Conservation (phyloP, 2,797 vertebrate species). For the Dendrocincla tyrannina region DNA sequence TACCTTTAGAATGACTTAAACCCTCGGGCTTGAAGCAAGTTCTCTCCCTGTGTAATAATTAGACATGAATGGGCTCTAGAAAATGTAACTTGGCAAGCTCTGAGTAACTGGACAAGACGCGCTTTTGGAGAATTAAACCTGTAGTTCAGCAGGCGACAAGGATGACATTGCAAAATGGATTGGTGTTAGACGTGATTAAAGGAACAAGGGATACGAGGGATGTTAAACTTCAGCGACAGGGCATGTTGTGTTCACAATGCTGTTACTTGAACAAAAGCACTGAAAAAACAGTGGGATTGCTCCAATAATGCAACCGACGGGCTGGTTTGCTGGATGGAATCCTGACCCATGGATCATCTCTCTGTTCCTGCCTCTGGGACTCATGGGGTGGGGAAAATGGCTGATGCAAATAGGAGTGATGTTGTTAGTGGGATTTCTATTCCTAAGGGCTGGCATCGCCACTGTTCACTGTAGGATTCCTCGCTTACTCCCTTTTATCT, state of each 20-base stretch:
- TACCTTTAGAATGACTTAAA: neutral
- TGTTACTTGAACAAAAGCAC: neutral
- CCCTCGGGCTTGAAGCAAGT: neutral
- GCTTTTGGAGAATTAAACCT: neutral
- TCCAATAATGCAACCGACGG: fast-evolving
- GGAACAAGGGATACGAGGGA: neutral
- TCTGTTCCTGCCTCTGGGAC: neutral
- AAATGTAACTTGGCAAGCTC: neutral
- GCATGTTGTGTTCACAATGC: neutral
- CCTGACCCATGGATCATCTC: neutral
- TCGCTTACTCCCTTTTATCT: neutral
- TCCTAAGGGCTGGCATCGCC: neutral
- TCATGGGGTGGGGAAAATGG: neutral
- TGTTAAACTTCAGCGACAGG: neutral
- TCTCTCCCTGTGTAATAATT: neutral
- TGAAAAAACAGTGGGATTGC: neutral
- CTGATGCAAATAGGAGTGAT: neutral
- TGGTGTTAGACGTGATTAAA: neutral
- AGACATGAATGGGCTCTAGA: neutral
- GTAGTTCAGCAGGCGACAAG: neutral
- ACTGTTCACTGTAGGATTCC: neutral
- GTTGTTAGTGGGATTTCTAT: neutral
- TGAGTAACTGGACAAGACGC: neutral
- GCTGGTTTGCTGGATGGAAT: neutral
- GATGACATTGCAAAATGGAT: neutral